Percentiles rank a stretch among this genome's conserved stretches.
These are phyloP conservation scores for Phalera bucephala DNA, from an alignment of 2,888 invertebrate genomes.

Conservation along the genomic window DNA sequence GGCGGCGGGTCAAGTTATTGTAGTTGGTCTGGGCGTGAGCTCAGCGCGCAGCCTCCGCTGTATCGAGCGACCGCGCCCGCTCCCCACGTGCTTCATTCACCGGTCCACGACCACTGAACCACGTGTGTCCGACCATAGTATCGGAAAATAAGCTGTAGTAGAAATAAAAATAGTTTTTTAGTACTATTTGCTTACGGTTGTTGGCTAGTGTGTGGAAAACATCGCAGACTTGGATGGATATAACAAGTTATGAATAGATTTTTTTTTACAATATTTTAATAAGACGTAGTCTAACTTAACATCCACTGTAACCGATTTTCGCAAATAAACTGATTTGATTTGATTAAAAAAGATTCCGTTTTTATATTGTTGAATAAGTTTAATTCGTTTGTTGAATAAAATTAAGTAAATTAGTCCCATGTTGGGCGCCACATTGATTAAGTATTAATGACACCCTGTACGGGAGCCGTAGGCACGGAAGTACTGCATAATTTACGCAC, in stretches of 20 bases:
- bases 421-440: slow-evolving; percentile 19
- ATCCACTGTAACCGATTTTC: no score
- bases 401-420: slow-evolving; percentile 8
- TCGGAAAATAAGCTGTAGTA: slow-evolving; percentile 33
- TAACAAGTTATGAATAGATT: no score
- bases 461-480: slow-evolving; percentile 1
- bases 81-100: slow-evolving; percentile 64
- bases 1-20: slow-evolving; percentile 26
- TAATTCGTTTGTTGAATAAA: slow-evolving; percentile 3
- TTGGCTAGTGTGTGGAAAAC: slow-evolving; percentile 6
- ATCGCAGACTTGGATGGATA: not conserved
- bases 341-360: no score
- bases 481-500: slow-evolving; percentile 15
- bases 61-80: slow-evolving; percentile 71
- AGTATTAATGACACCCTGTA: slow-evolving; percentile 24
- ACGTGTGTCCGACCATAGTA: slow-evolving; percentile 46
- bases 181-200: slow-evolving; percentile 11
- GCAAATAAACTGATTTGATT: no score
- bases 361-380: no score
- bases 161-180: slow-evolving; percentile 37
- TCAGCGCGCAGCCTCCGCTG: slow-evolving; percentile 67
- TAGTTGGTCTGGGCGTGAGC: slow-evolving; percentile 45
- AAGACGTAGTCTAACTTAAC: no score
- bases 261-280: no score
- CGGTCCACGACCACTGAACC: slow-evolving; percentile 37